Base-by-base conservation (phyloP, 37 sponge, comb jelly and placozoan species). In the Ianthella basta region DNA sequence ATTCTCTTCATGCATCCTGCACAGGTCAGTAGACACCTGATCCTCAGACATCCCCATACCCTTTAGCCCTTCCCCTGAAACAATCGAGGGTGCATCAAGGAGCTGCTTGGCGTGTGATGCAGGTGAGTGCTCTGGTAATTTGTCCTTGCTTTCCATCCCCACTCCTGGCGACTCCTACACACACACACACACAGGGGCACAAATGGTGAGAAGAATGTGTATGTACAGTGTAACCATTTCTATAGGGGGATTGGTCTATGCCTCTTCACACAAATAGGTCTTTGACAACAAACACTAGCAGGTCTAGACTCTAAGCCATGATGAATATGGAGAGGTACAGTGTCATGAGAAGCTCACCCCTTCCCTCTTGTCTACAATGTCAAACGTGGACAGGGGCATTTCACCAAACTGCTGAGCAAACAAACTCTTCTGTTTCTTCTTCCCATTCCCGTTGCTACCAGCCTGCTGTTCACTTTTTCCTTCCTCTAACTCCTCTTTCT, bases 1-100 rank as follows among this genome's bases (percentile, higher is more conserved):
- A 81, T 96, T 96, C 78, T 96, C 97, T 75, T 87, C 44, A 34
- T 94, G 90, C 23, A 96, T 96, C 70, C 87, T 86, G 33, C 19
- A 27, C 36, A 93, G 61, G 53, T 93, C 96, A 30, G 85, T 32
- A 21, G 25, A 16, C 21, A 68, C 85, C 13, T n/a, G 64, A 27
- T 75, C 67, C 4, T 23, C 23, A 15, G 79, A 54, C 20, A 61
- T 85, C 23, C 82, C 92, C 35, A 34, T 32, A 19, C 44, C 27
- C 25, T 34, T 15, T 24, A 91, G 80, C 67, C 92, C 95, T 37
- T 94, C 87, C 29, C 91, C 92, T 14, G 89, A 83, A 54, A 94
- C 33, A 34, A 81, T 25, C 14, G 40, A 39, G 25, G 23, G 54
- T 15, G 23, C 3, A 4, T 39, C 6, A 24, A 75, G n/a, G 23